A percentile compares a stretch with the other conserved stretches of the same genome.
phyloP scores from a whole-genome alignment of 1,140 invertebrate genomes.

The Papilio polytes region DNA sequence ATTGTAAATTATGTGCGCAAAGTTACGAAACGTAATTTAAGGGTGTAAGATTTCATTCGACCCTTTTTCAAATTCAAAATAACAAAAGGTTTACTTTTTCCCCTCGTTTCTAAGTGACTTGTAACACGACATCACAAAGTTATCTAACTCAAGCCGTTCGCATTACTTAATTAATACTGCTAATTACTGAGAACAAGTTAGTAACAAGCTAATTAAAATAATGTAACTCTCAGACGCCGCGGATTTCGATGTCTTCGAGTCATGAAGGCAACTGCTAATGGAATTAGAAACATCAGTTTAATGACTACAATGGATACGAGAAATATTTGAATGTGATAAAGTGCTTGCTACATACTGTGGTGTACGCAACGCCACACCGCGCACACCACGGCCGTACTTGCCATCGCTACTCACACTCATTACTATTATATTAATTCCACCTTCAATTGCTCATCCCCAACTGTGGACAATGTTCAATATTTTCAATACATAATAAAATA shows the following conservation, averaged over 20 bases:
- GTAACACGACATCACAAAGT: neutral
- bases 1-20: neutral
- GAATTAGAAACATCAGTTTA: neutral
- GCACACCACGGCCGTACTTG: no score
- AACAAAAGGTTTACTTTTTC: neutral
- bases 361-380: no score
- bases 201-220: conserved; percentile 18
- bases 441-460: no score
- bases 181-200: neutral
- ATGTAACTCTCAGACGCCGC: neutral
- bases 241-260: neutral
- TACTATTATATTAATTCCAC: no score
- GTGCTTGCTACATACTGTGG: neutral
- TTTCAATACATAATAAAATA: no score
- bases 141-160: neutral
- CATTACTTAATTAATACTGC: neutral
- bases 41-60: neutral
- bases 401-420: no score
- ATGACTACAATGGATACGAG: neutral
- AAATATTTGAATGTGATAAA: neutral
- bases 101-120: neutral
- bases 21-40: neutral
- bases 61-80: neutral
- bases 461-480: no score
- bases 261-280: neutral